Evolutionary conservation across 1,140 invertebrate genomes (phyloP).

Genomic region (Cepaea nemoralis): DNA sequence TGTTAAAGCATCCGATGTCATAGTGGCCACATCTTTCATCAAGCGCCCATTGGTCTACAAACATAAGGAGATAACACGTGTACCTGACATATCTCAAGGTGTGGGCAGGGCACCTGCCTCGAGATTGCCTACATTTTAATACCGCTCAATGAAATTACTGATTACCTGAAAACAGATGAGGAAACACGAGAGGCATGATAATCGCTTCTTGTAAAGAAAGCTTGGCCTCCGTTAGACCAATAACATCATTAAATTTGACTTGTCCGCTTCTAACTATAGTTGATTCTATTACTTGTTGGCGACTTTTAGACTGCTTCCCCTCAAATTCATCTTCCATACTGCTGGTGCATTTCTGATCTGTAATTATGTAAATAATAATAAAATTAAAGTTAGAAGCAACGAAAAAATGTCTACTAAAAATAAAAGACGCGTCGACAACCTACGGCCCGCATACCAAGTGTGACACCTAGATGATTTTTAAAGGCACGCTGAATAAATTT

Average conservation of each 20-base stretch:
- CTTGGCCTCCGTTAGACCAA: conserved; percentile 73
- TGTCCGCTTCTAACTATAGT: conserved; percentile 60
- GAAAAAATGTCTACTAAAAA: no score
- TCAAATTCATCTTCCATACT: conserved; percentile 28
- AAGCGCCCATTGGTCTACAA: no score
- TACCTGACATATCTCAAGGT: no score
- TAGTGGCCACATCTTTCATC: no score
- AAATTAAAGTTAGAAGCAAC: no score
- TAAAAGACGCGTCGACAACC: no score
- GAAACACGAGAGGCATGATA: conserved; percentile 70
- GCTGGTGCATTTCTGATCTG: neutral
- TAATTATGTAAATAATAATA: neutral
- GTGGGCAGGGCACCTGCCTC: no score
- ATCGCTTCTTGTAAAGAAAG: conserved; percentile 71
- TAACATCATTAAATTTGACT: conserved; percentile 72
- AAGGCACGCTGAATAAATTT: no score
- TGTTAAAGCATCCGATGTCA: no score
- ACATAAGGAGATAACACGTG: no score
- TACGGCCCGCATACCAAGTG: no score
- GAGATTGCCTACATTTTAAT: neutral
- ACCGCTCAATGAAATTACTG: neutral
- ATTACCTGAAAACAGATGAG: conserved; percentile 71
- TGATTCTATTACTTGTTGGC: conserved; percentile 59
- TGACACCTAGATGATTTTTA: no score
- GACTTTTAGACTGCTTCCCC: conserved; percentile 39